These are phyloP conservation scores for Caenorhabditis uteleia DNA, from an alignment of 2,888 invertebrate species.

Conservation along the genomic window DNA sequence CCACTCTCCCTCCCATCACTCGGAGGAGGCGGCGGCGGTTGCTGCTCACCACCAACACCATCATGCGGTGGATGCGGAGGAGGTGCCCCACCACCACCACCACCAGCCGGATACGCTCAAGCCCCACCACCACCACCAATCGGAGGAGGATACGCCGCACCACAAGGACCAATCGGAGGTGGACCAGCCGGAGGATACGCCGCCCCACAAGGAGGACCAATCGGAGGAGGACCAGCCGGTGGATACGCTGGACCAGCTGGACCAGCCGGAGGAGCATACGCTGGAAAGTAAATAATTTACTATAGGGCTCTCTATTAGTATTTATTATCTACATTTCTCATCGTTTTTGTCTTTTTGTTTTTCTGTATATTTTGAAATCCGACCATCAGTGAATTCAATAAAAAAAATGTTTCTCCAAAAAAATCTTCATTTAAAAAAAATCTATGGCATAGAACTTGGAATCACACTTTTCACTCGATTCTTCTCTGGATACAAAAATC, in stretches of 20 bases:
- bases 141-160: slow-evolving; percentile 29
- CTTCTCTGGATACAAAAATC: too few species aligned
- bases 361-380: too few species aligned
- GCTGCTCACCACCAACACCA: slow-evolving; percentile 37
- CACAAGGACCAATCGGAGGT: slow-evolving; percentile 12
- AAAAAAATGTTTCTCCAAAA: too few species aligned
- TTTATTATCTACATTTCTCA: too few species aligned
- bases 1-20: slow-evolving; percentile 38
- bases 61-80: slow-evolving; percentile 34
- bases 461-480: too few species aligned
- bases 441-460: too few species aligned
- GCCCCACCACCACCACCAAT: slow-evolving; percentile 34
- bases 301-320: too few species aligned
- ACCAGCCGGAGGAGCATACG: background rate
- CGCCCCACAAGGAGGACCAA: slow-evolving; percentile 9
- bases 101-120: slow-evolving; percentile 29
- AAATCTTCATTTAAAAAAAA: too few species aligned
- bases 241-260: slow-evolving; percentile 22
- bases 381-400: too few species aligned
- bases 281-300: slow-evolving; percentile 7
- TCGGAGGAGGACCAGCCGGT: slow-evolving; percentile 19
- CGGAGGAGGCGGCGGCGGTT: slow-evolving; percentile 39
- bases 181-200: slow-evolving; percentile 20
- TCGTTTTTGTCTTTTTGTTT: too few species aligned
- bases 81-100: slow-evolving; percentile 38